Percentiles rank a stretch among this genome's conserved stretches.
These are phyloP conservation scores for Dolichopus griseipennis DNA, from an alignment of 2,888 invertebrate species.

Conservation along the genomic window DNA sequence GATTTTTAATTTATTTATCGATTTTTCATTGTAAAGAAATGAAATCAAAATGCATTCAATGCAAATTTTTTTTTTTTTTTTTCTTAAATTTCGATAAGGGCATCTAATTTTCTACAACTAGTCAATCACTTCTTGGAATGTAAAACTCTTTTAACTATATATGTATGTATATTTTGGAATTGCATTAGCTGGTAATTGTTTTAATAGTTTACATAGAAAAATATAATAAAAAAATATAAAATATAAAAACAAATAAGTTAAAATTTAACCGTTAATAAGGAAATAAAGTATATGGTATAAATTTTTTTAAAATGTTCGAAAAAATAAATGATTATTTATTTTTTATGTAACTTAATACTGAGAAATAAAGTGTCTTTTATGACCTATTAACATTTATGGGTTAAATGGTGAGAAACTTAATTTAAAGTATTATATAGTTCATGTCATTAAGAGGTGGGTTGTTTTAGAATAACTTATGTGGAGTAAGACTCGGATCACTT, in stretches of 20 bases:
- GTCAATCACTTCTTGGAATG: conserved; percentile 3
- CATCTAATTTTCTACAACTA: conserved; percentile 6
- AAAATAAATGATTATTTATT: too few relatives aligned
- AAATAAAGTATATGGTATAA: neutral
- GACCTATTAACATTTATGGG: too few relatives aligned
- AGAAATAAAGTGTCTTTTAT: too few relatives aligned
- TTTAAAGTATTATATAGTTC: too few relatives aligned
- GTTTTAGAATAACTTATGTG: too few relatives aligned
- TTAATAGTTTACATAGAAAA: neutral
- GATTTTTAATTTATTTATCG: neutral
- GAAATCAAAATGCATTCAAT: neutral
- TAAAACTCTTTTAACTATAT: neutral
- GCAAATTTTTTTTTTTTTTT: neutral
- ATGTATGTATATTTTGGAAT: too few relatives aligned
- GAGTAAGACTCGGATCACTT: too few relatives aligned
- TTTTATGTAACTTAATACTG: too few relatives aligned
- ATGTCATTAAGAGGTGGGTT: too few relatives aligned
- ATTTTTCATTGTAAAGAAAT: neutral
- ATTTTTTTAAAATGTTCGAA: too few relatives aligned
- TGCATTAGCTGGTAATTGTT: neutral
- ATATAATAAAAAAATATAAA: neutral
- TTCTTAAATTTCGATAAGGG: neutral
- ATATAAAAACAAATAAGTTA: neutral
- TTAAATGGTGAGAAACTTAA: too few relatives aligned
- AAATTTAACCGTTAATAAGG: neutral